Percentiles rank a stretch among this genome's conserved stretches.
Evolutionary conservation across 1,140 invertebrate species (phyloP).

Genomic region (Drosophila erecta): DNA sequence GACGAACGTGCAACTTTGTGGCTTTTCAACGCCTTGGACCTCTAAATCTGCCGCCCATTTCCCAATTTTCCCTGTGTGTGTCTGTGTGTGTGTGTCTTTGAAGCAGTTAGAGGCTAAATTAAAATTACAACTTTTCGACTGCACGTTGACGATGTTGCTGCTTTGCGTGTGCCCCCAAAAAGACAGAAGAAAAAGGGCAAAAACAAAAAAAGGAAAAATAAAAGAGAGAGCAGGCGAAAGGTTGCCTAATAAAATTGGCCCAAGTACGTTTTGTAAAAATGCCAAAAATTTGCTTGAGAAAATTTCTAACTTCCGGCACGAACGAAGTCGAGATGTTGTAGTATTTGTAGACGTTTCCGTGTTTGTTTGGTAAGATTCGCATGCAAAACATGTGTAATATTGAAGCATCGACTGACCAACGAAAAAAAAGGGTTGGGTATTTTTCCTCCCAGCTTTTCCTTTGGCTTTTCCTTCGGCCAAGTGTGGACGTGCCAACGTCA

Average conservation of each 20-base stretch:
- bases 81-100: slow-evolving; percentile 32
- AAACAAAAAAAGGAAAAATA: neutral
- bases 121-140: slow-evolving; percentile 73
- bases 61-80: slow-evolving; percentile 4
- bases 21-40: slow-evolving; percentile 54
- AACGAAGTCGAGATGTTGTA: slow-evolving; percentile 31
- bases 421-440: neutral
- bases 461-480: neutral
- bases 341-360: slow-evolving; percentile 26
- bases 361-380: slow-evolving; percentile 65
- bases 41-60: slow-evolving; percentile 11
- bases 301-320: slow-evolving; percentile 69
- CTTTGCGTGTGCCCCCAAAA: slow-evolving; percentile 54
- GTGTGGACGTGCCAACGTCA: slow-evolving; percentile 54
- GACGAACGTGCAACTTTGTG: slow-evolving; percentile 57
- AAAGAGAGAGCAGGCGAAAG: neutral
- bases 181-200: neutral
- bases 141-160: slow-evolving; percentile 59
- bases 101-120: slow-evolving; percentile 67
- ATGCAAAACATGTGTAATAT: slow-evolving; percentile 78
- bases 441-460: neutral
- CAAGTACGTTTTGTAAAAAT: slow-evolving; percentile 78
- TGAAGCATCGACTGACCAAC: slow-evolving; percentile 58
- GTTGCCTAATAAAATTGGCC: slow-evolving; percentile 64
- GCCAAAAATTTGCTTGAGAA: slow-evolving; percentile 75